phyloP scores from a whole-genome alignment of 2,888 invertebrate species.

The Cosmia trapezina region DNA sequence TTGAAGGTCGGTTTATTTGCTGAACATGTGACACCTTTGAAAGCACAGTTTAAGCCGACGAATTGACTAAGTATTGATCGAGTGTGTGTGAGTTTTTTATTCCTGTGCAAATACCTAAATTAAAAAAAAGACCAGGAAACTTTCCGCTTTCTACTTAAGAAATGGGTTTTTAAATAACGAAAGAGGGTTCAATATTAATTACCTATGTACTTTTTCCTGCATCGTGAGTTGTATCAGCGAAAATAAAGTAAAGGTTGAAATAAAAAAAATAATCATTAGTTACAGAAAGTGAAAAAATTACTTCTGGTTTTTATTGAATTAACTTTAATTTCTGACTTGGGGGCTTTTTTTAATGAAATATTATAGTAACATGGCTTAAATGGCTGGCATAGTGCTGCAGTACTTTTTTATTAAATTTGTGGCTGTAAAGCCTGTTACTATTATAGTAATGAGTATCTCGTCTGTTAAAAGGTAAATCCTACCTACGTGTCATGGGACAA shows the following conservation, averaged over 20 bases:
- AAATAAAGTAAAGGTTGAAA: neutral
- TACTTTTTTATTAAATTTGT: neutral
- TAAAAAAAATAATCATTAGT: neutral
- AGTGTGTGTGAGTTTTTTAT: neutral
- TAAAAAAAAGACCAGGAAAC: neutral
- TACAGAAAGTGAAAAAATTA: neutral
- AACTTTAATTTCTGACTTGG: neutral
- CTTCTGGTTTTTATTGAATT: neutral
- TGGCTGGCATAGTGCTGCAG: neutral
- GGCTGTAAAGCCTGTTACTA: neutral
- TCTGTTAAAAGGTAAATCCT: neutral
- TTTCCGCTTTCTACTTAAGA: slow-evolving; percentile 8
- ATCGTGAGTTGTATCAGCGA: neutral
- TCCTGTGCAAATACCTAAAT: neutral
- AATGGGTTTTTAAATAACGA: slow-evolving; percentile 24
- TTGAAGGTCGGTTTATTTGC: neutral
- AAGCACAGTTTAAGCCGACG: neutral
- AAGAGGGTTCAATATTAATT: slow-evolving; percentile 26
- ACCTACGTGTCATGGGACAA: neutral
- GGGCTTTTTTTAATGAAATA: neutral
- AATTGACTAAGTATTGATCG: slow-evolving; percentile 11
- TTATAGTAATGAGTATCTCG: neutral
- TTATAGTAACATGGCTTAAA: too few relatives aligned
- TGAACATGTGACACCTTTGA: neutral
- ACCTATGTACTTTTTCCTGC: slow-evolving; percentile 6